Evolutionary conservation across 1,140 invertebrate genomes (phyloP), one percentile per base, ranked within the genome.

Genomic region (Heliconius hermathena): DNA sequence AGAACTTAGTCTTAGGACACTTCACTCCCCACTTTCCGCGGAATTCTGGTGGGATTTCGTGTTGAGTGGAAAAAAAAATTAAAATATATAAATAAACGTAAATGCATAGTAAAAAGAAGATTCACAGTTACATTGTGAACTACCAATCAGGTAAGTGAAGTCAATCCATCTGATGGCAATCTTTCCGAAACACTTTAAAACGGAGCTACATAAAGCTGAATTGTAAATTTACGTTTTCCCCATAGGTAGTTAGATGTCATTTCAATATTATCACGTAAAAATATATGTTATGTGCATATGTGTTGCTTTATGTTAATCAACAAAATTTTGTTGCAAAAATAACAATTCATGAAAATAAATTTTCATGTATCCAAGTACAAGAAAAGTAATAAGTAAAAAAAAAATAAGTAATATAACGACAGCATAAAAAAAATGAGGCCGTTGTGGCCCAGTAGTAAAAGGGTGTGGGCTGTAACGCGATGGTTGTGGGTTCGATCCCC

Each of bases 121-220:
- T 11, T 66, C 60, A 29, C 20, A 66, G 22, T 66, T 16, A 66
- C 60, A 66, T 66, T 66, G 22, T 66, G 60, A 26, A 66, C 54
- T 41, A 60, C 29, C 74, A 75, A 75, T 75, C 74, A 54, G 22
- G 74, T 38, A 75, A 75, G 74, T 75, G 74, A 66, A 9, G 74
- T 54, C 74, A 75, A 75, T 75, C 74, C 54, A 75, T 75, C 52
- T 57, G 60, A 75, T 54, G 52, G 54, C 54, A 75, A 75, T 75
- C 74, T 75, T 54, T 75, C 60, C 60, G 54, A 38, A 66, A 75
- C 74, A 75, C 74, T 75, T 60, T 66, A 66, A 66, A 75, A 66
- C 20, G 74, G 26, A 20, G 52, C 16, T 74, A 52, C 13, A 54
- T n/a, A 74, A 74, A 60, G 57, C 54, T 60, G 73, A 36, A 74